These are phyloP conservation scores for Gryllus longicercus DNA, from an alignment of 2,888 invertebrate species.

Conservation along the genomic window DNA sequence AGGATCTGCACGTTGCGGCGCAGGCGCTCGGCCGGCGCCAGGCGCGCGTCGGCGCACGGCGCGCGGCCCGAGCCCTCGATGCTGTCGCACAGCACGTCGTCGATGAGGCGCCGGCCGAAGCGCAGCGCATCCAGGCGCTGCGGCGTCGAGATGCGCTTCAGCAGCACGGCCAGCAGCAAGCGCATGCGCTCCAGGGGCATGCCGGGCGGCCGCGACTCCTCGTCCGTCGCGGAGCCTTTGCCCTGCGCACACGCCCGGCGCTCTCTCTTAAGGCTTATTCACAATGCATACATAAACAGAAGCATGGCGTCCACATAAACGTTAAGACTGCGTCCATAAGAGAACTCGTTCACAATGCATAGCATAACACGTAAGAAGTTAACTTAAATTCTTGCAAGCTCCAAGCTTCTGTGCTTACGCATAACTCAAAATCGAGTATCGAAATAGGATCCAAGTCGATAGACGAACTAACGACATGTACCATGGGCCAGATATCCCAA, in stretches of 20 bases:
- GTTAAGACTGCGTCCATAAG: no score
- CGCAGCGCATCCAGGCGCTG: constrained; percentile 74
- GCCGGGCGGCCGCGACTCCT: constrained; percentile 43
- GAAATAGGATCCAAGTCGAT: no score
- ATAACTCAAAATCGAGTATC: no score
- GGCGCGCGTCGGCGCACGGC: constrained; percentile 57
- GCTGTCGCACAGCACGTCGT: constrained; percentile 75
- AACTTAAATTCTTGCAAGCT: no score
- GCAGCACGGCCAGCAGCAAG: constrained; percentile 71
- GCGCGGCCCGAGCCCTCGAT: constrained; percentile 69
- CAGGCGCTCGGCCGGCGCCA: constrained; percentile 61
- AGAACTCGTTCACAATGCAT: no score
- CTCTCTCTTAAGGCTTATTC: no score
- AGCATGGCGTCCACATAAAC: no score
- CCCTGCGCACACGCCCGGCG: not conserved
- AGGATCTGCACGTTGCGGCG: constrained; percentile 73
- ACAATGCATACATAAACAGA: no score
- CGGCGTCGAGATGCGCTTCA: constrained; percentile 79
- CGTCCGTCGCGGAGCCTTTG: constrained; percentile 3
- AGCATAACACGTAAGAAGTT: no score
- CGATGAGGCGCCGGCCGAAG: constrained; percentile 70
- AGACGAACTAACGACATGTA: no score
- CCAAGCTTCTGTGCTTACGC: no score
- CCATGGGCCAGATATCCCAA: no score
- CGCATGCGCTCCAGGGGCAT: constrained; percentile 74